Conservation (phyloP, 2,888 invertebrate species). For the Pheosia tremula region DNA sequence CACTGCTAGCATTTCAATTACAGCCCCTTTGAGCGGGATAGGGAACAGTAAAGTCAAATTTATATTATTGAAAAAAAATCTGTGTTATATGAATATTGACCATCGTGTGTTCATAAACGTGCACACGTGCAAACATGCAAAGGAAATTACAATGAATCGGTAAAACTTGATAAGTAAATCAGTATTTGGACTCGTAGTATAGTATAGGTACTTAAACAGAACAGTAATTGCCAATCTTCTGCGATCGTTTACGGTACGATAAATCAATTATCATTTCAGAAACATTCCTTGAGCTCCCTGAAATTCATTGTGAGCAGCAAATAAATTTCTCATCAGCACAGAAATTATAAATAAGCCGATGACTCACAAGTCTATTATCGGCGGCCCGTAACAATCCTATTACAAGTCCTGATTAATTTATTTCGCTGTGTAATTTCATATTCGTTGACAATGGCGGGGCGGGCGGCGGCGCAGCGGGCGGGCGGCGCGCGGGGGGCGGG, state of each 20-base stretch:
- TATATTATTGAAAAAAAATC: too few species aligned
- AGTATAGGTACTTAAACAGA: too few species aligned
- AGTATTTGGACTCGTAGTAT: too few species aligned
- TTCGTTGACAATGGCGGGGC: constrained; percentile 3
- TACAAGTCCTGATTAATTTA: constrained; percentile 27
- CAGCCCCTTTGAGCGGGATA: neutral
- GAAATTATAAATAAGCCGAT: constrained; percentile 3
- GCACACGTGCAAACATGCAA: too few species aligned
- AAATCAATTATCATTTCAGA: neutral
- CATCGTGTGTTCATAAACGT: too few species aligned
- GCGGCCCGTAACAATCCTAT: constrained; percentile 18
- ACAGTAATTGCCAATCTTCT: neutral
- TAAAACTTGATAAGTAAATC: too few species aligned
- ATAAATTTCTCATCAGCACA: neutral
- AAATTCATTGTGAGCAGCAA: neutral
- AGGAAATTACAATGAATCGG: too few species aligned
- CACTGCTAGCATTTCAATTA: neutral
- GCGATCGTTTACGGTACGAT: neutral
- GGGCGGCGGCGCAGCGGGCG: neutral
- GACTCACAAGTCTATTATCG: constrained; percentile 1
- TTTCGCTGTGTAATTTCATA: constrained; percentile 30
- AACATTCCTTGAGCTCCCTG: neutral
- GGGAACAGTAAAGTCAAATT: too few species aligned
- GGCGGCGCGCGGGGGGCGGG: constrained; percentile 1
- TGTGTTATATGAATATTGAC: too few species aligned